Base-by-base conservation (phyloP, 2,113 vertebrate genomes). In the Xiphias gladius region DNA sequence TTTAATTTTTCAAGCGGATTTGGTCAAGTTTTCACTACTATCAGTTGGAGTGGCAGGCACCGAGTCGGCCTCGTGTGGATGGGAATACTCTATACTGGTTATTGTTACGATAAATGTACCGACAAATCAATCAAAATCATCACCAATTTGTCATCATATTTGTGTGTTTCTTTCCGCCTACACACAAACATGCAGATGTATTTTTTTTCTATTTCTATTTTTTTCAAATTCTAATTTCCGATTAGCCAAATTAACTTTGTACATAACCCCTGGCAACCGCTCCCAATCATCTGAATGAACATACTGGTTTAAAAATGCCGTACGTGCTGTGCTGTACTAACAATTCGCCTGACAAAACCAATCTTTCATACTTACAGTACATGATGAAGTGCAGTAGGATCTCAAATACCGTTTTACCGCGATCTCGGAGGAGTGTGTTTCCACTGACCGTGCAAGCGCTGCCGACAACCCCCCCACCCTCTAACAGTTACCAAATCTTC, bases 401-500 rank as follows among this genome's bases (percentile, higher is more conserved):
- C 20, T 12, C 37, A 52, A 54, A 35, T 2, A 2, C 13, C 22
- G 13, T 79, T 64, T 43, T 55, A 72, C 59, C 13, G 14, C 0
- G 1, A 5, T 65, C 6, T 16, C 12, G 30, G 6, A 24, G 24
- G 28, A 28, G 55, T n/a, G 16, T 54, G 28, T 67, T 22, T 13
- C 22, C n/a, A 66, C 52, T 58, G 17, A 37, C 24, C 24, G 54
- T 68, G 30, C 13, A 73, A 55, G 80, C 24, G n/a, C 82, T 71
- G 65, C 19, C 57, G 71, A 3, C 67, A 39, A 71, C 39, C 64
- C 62, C 65, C 59, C 54, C 50, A n/a, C 16, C 55, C 50, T 78
- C 43, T 20, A 73, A 59, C 26, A 30, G 61, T 61, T 24, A 85
- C 67, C 35, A 61, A 88, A 85, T 88, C 74, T 59, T 54, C 69